Conservation (phyloP, 1,140 invertebrate species). For the Drosophila watanabei region DNA sequence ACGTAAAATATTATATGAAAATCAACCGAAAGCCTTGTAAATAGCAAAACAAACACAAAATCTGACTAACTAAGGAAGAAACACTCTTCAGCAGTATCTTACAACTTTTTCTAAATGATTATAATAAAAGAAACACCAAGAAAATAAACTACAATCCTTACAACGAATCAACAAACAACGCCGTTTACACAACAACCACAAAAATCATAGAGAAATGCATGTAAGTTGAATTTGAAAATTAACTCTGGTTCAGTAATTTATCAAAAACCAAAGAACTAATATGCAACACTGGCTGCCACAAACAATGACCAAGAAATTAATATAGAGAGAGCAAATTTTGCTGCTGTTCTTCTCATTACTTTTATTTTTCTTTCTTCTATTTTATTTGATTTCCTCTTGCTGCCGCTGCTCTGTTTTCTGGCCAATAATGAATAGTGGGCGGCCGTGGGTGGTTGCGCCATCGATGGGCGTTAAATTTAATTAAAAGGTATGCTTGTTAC, state of each 20-base stretch:
- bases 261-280: neutral
- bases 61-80: slow-evolving; percentile 8
- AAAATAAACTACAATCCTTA: slow-evolving; percentile 38
- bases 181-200: slow-evolving; percentile 63
- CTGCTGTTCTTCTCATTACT: neutral
- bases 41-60: slow-evolving; percentile 30
- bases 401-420: slow-evolving; percentile 43
- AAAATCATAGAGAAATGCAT: slow-evolving; percentile 51
- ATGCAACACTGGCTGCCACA: slow-evolving; percentile 8
- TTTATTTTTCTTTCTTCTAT: neutral
- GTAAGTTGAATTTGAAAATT: slow-evolving; percentile 32
- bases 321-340: slow-evolving; percentile 10
- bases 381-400: slow-evolving; percentile 7
- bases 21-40: slow-evolving; percentile 53
- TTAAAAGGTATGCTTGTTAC: slow-evolving; percentile 81
- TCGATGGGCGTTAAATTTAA: slow-evolving; percentile 72
- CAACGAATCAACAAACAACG: slow-evolving; percentile 81
- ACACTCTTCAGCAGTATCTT: slow-evolving; percentile 11
- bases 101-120: slow-evolving; percentile 47
- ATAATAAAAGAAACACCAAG: slow-evolving; percentile 20
- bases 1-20: slow-evolving; percentile 7
- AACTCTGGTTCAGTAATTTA: too few relatives aligned
- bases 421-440: slow-evolving; percentile 54
- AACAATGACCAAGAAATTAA: slow-evolving; percentile 62
- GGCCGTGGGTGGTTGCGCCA: slow-evolving; percentile 15